phyloP scores from a whole-genome alignment of 2,888 invertebrate genomes.

The Oxycera nigricornis region DNA sequence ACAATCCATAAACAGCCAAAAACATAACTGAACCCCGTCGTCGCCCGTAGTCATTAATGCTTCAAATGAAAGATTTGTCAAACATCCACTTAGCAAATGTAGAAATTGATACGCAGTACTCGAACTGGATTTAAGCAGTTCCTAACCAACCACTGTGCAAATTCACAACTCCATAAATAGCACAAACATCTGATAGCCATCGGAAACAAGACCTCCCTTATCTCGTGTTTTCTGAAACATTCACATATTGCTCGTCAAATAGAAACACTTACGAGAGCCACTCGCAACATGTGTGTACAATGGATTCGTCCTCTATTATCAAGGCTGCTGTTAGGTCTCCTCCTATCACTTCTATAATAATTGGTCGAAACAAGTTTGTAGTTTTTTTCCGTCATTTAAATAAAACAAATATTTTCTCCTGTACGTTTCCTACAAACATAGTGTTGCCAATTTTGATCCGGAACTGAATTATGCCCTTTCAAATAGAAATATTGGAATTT shows the following conservation, averaged over 20 bases:
- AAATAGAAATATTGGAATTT: too few relatives aligned
- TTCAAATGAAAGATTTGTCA: too few relatives aligned
- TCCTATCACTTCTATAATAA: neutral
- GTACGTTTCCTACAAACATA: neutral
- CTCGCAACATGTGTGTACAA: neutral
- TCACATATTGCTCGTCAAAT: conserved; percentile 10
- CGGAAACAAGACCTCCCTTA: conserved; percentile 16
- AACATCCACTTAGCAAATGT: neutral
- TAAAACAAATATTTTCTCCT: neutral
- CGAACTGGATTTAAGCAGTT: neutral
- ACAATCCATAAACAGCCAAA: too few relatives aligned
- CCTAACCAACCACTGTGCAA: neutral
- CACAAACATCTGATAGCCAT: conserved; percentile 2
- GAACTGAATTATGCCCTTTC: too few relatives aligned
- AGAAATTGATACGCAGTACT: neutral
- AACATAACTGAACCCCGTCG: too few relatives aligned
- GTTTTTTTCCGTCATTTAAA: neutral
- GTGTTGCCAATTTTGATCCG: too few relatives aligned
- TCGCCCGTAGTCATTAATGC: too few relatives aligned
- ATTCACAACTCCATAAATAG: neutral
- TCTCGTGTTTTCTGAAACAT: neutral
- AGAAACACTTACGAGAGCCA: neutral
- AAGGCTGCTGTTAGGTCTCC: neutral
- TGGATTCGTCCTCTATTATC: conserved; percentile 23
- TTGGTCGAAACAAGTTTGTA: neutral